Base-by-base conservation (phyloP, 2,888 invertebrate species). In the Latrodectus elegans region DNA sequence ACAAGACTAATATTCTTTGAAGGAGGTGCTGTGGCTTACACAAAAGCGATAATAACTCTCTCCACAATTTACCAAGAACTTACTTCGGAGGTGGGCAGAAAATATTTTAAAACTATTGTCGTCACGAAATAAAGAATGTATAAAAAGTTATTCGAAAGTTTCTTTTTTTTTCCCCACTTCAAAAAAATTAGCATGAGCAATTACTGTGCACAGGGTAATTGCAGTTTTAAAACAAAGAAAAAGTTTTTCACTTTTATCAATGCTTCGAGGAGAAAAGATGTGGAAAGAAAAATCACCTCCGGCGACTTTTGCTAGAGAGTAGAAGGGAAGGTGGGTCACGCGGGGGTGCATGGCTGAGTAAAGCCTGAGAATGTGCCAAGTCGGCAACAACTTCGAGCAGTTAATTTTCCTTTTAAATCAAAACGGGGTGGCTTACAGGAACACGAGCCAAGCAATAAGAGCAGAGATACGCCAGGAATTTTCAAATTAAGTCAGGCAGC, bases 391-490 rank as follows among this genome's bases (percentile, higher is more conserved):
- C 72, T 60, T 71, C 60, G n/a, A 60, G 79, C 79, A 79, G 53
- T 71, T 78, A 72, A 80, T 80, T 74, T 67, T 68, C 74, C 53
- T 38, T 38, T 53, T 68, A 80, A 80, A 72, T 73, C 73, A 72
- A 80, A 80, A 72, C 73, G 65, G 49, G 26, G 15, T 11, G 68
- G 10, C 9, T 9, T 38, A 51, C 71, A 11, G 71, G 26, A 17
- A n/a, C 51, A 70, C 70, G 49, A 49, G 53, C 22, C 38, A 65
- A 65, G 75, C 53, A 75, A 82, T 68, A 74, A 75, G 68, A 67
- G 60, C 10, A 60, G 70, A 82, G 68, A n/a, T 75, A 82, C 68
- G 82, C 75, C 38, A 68, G 75, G 82, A 82, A 82, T 82, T 75
- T 82, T 82, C 74, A 82, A 82, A 82, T 82, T 74, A 75, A 75